Evolutionary conservation across 23 tunicate genomes (phyloP).

Genomic region (Ascidia mentula): DNA sequence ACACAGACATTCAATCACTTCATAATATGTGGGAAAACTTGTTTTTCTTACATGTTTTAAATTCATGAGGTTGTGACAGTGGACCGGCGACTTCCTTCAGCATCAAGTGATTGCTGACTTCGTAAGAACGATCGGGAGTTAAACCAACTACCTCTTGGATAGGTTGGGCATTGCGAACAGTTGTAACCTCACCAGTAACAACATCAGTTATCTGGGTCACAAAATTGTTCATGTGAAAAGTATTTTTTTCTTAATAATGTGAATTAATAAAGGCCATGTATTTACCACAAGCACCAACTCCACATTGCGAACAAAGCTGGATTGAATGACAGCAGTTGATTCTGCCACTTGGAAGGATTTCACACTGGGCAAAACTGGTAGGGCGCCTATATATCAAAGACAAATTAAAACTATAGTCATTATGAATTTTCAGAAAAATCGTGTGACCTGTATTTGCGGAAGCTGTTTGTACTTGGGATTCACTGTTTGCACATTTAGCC

Average conservation of each 20-base stretch:
- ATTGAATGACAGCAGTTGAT: background rate
- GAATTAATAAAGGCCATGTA: background rate
- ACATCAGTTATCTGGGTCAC: background rate
- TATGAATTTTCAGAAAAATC: background rate
- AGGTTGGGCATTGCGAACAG: background rate
- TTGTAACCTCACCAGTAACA: background rate
- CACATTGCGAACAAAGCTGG: background rate
- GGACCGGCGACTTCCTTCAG: background rate
- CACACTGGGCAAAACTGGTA: background rate
- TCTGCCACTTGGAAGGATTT: background rate
- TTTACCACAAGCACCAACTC: background rate
- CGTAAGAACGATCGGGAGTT: background rate
- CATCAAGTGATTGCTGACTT: background rate
- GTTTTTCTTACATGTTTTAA: conserved; percentile 2
- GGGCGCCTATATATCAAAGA: background rate
- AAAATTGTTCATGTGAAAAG: too few species aligned
- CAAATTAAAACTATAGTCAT: too few species aligned
- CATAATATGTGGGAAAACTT: too few species aligned
- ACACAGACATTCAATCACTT: background rate
- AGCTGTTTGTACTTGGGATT: background rate
- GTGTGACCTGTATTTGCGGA: background rate
- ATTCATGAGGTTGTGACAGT: background rate
- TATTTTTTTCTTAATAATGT: too few species aligned
- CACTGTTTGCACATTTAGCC: background rate
- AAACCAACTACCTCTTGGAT: background rate